Evolutionary conservation across 2,888 invertebrate species (phyloP).

Genomic region (Germaria angustata): DNA sequence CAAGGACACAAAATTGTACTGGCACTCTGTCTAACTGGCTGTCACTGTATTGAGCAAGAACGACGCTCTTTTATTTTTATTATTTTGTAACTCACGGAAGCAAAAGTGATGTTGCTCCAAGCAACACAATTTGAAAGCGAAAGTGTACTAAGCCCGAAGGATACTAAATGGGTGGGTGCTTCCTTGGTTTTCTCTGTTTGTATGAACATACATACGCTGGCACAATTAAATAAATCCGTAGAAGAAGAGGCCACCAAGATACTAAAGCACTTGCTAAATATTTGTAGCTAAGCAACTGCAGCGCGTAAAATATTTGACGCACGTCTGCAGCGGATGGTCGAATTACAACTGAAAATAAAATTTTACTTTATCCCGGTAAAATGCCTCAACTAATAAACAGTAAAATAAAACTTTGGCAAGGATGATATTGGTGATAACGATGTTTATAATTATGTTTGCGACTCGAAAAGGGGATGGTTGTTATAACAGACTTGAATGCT

Average conservation of each 20-base stretch:
- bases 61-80: constrained; percentile 10
- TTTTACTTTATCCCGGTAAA: constrained; percentile 81
- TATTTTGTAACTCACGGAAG: constrained; percentile 42
- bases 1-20: constrained; percentile 57
- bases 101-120: constrained; percentile 67
- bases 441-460: constrained; percentile 35
- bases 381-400: constrained; percentile 74
- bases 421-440: constrained; percentile 54
- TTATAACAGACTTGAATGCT: constrained; percentile 8
- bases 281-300: constrained; percentile 61
- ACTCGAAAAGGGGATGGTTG: constrained; percentile 46
- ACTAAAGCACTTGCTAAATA: constrained; percentile 46
- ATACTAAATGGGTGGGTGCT: constrained; percentile 13
- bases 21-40: constrained; percentile 53
- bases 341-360: constrained; percentile 81
- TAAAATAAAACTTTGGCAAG: constrained; percentile 39
- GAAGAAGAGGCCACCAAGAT: constrained; percentile 17
- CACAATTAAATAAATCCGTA: constrained; percentile 22
- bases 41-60: constrained; percentile 35
- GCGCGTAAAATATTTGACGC: constrained; percentile 67
- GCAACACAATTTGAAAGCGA: constrained; percentile 72
- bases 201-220: background rate
- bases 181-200: background rate
- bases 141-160: constrained; percentile 73
- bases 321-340: constrained; percentile 78